Base-by-base conservation (phyloP, 2,888 invertebrate genomes). In the Conistra vaccinii region DNA sequence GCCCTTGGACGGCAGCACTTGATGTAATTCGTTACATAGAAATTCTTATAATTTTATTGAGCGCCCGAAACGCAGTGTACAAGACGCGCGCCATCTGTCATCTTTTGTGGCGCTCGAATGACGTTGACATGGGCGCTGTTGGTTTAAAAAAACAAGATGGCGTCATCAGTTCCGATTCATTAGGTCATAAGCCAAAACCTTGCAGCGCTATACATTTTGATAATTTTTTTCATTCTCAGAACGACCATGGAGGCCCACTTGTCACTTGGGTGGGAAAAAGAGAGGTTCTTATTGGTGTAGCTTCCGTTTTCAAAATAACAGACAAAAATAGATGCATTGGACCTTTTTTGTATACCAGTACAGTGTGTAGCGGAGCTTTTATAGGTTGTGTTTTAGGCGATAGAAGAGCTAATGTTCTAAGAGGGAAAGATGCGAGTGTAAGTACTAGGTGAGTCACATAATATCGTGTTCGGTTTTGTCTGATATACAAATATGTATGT, bases 211-310 rank as follows among this genome's bases (percentile, higher is more conserved):
- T 9, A 35, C 1, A 20, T 23, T 23, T 55, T 32, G 23, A 65
- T 53, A 1, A 29, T 10, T 42, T 1, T 39, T 66, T 61, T 78
- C 2, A 48, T 32, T 68, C 72, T 82, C 53, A 94, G 94, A 94
- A 94, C 58, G 94, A 94, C 78, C 94, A 94, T 71, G 94, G 94
- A 0, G 93, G 94, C 0, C 94, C 94, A 0, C 84, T 94, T 0
- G 87, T 94, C 2, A 89, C 91, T 0, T 93, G 92, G 92, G 81
- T 89, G 1, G 91, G 92, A 0, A 73, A 81, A 0, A 80, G 73
- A 0, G 91, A 92, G 73, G 81, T 89, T 0, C 84, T 94, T 0
- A 90, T 94, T 0, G 94, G 93, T 0, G 88, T 94, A 0, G 93
- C 94, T 0, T 93, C 94, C 0, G 91, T 93, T 12, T 94, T 93